Evolutionary conservation across 2,113 vertebrate species (phyloP), one percentile per base, ranked within the genome.

Genomic region (Saguinus midas): DNA sequence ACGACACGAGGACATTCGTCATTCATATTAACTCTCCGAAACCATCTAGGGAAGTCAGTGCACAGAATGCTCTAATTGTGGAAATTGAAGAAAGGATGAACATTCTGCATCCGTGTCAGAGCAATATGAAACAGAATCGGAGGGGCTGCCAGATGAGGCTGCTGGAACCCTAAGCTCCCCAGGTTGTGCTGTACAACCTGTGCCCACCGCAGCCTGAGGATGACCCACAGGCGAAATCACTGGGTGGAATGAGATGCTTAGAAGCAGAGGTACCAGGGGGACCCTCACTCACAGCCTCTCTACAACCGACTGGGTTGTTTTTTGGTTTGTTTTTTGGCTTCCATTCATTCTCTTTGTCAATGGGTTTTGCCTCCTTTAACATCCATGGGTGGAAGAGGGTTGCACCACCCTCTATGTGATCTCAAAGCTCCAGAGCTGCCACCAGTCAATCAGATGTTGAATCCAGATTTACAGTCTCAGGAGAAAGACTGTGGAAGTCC

Each of bases 231-330:
- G 0, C 20, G 29, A 87, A 84, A 55, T 52, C 23, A 16, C 12
- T 6, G 4, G 0, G 1, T 4, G 21, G 37, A 64, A 57, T 21
- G n/a, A 45, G 25, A 58, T 1, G 1, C 35, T 32, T 12, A 4
- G 48, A 35, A 29, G 48, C 32, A 50, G 87, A 76, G 20, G 32
- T 8, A 8, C 50, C 23, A 40, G 0, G 35, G 72, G 12, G 43
- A 1, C 29, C 7, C 25, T 90, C 23, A 8, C 32, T 90, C 18
- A 35, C 16, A 13, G 37, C 20, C 48, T 78, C 58, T 73, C 75
- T 64, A 25, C 27, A 20, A n/a, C 10, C 6, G 23, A 40, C 7
- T 20, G 21, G n/a, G 20, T 57, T 73, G 8, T 37, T 35, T 14
- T n/a, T 0, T 20, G 21, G n/a, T 16, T 57, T 73, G 27, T 0